Base-by-base conservation (phyloP, 2,113 vertebrate species). In the Ramphastos sulfuratus region DNA sequence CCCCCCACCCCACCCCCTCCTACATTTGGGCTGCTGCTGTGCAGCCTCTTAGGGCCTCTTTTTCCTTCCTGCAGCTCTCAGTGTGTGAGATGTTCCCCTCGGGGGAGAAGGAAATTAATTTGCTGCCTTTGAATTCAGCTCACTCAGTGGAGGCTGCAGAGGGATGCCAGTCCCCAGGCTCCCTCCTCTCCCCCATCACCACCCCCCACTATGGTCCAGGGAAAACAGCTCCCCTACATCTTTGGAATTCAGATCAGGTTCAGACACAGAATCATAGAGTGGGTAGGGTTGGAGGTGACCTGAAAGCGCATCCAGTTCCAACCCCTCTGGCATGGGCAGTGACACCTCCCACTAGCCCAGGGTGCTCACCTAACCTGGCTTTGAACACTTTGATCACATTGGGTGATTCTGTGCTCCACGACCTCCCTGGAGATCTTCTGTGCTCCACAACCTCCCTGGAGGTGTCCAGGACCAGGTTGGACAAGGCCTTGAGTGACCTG, bases 131-230 rank as follows among this genome's bases (percentile, higher is more conserved):
- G 92, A 74, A 76, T 55, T 73, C 72, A 10, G 1, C 74, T 89
- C 37, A 0, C 48, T 10, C 0, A 35, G 65, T 5, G 0, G 50
- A 0, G 1, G 6, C 7, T 59, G 81, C 6, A 2, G 31, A 59
- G 50, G 12, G 55, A 21, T 10, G 33, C 12, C 35, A 4, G 54
- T 79, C 79, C 85, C 88, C 24, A 35, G 61, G 64, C 19, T 7
- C 75, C 59, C 46, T 19, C 60, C 15, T 44, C 11, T 63, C 25
- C 12, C 18, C 12, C 12, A 13, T 25, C 19, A 9, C 4, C 24
- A 6, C 9, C 3, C 3, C 15, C 8, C 4, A 0, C 31, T 1
- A 0, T 1, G 0, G 65, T 42, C 48, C 58, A 13, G 28, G 31
- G 42, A 42, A 13, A 42, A 42, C 13, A 50, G 77, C 58, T 58